Evolutionary conservation across 2,113 vertebrate species (phyloP).

Genomic region (Solenodon paradoxus): DNA sequence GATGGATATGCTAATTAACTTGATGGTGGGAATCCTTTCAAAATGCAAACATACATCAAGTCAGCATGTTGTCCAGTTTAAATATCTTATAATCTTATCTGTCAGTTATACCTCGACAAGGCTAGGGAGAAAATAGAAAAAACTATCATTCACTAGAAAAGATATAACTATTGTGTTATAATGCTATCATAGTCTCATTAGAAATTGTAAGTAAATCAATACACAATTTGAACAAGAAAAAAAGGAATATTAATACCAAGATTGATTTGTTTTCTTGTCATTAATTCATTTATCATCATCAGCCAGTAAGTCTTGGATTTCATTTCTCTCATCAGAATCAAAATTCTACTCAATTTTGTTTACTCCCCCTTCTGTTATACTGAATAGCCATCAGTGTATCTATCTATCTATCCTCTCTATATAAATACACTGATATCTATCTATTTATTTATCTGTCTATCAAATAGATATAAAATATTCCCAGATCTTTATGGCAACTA

Average conservation of each 20-base stretch:
- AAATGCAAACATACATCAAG: not conserved
- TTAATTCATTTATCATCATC: constrained; percentile 39
- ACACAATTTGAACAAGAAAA: constrained; percentile 12
- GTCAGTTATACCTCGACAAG: constrained; percentile 8
- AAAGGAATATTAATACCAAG: constrained; percentile 36
- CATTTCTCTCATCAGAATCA: not conserved
- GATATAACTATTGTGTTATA: not conserved
- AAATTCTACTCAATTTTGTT: not conserved
- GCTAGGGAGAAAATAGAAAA: not conserved
- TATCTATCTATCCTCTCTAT: no score
- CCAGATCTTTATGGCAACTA: not conserved
- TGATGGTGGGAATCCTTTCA: not conserved
- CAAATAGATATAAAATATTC: not conserved
- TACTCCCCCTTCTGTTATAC: no score
- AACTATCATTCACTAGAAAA: not conserved
- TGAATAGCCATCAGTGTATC: no score
- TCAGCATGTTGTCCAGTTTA: not conserved
- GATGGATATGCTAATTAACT: not conserved
- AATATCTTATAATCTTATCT: not conserved
- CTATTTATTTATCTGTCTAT: not conserved
- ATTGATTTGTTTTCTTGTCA: not conserved
- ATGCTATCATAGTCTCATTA: constrained; percentile 45
- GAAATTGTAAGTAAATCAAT: constrained; percentile 59
- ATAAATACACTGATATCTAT: not conserved
- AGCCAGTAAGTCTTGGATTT: not conserved